These are phyloP conservation scores for Sebastolobus altivelis DNA, from an alignment of 2,797 vertebrate species.

Conservation along the genomic window DNA sequence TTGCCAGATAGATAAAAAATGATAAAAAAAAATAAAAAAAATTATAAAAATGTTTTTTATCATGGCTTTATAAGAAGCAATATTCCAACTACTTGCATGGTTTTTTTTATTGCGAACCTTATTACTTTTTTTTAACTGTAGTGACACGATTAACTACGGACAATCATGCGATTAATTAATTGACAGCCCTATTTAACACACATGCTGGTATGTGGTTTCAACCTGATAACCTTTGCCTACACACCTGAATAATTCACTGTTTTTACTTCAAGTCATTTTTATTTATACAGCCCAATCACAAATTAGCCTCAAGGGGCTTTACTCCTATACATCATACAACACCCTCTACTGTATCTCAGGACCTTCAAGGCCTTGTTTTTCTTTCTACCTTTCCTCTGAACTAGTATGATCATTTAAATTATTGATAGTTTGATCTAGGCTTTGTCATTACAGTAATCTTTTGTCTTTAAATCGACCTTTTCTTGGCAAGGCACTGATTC, in stretches of 20 bases:
- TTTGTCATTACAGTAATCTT: conserved; percentile 28
- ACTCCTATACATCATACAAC: too few relatives aligned
- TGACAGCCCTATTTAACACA: not conserved
- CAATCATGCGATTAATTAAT: too few relatives aligned
- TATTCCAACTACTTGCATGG: not conserved
- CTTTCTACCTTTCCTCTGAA: not conserved
- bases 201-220: not conserved
- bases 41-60: not conserved
- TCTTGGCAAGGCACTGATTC: conserved; percentile 13
- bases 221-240: conserved; percentile 10
- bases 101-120: conserved; percentile 13
- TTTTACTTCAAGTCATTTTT: not conserved
- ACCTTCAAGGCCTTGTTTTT: not conserved
- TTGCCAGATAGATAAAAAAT: not conserved
- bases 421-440: conserved; percentile 18
- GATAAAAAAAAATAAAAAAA: not conserved
- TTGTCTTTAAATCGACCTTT: conserved; percentile 29
- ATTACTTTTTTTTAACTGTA: conserved; percentile 11
- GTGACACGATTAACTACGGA: not conserved
- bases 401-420: conserved; percentile 19
- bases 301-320: not conserved
- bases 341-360: not conserved
- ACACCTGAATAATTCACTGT: not conserved
- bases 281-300: not conserved
- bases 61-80: not conserved